These are phyloP conservation scores for Phenganax marumi DNA, from an alignment of 92 coral and sea anemone species.

Conservation along the genomic window DNA sequence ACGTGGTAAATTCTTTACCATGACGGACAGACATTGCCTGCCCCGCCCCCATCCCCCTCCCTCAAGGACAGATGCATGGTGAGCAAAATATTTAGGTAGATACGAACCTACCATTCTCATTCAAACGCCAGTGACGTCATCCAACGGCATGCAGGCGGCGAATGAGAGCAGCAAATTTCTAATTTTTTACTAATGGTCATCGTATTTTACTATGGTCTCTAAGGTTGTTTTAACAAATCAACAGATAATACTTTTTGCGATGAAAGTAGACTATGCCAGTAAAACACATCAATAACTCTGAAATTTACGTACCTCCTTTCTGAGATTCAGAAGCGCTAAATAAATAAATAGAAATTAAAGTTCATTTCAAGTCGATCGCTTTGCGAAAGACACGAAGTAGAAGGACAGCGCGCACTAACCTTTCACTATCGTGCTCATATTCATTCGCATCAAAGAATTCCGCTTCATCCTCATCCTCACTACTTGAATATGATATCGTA, in stretches of 20 bases:
- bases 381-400: too few species aligned
- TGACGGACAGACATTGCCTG: not conserved
- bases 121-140: too few species aligned
- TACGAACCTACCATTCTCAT: too few species aligned
- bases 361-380: too few species aligned
- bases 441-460: conserved; percentile 99
- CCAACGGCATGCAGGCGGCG: too few species aligned
- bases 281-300: not conserved
- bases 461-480: conserved; percentile 90
- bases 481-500: conserved; percentile 89
- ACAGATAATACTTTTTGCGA: not conserved
- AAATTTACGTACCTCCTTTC: conserved; percentile 11
- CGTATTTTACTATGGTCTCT: too few species aligned
- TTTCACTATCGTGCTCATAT: conserved; percentile 60
- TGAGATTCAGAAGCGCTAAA: conserved; percentile 39
- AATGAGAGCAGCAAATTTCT: too few species aligned
- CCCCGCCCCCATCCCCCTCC: too few species aligned
- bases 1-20: not conserved
- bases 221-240: too few species aligned
- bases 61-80: too few species aligned
- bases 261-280: not conserved
- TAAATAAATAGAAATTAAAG: not conserved
- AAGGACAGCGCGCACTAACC: conserved; percentile 16
- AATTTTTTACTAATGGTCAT: too few species aligned
- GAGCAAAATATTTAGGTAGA: too few species aligned